These are phyloP conservation scores for Polydrusus pterygomalis DNA, from an alignment of 2,888 invertebrate species.

Conservation along the genomic window DNA sequence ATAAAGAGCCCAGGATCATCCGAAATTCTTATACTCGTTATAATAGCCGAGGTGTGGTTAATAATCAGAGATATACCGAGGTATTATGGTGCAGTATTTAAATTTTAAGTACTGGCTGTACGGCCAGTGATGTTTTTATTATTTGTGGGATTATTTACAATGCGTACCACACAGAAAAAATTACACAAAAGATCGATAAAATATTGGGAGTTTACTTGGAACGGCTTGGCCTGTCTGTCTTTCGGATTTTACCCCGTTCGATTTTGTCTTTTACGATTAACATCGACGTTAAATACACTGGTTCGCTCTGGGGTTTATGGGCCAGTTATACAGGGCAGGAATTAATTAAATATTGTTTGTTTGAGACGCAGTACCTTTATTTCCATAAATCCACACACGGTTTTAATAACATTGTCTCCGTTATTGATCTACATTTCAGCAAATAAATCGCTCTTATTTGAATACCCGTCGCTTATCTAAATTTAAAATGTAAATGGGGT, in stretches of 20 bases:
- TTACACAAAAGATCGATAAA: no score
- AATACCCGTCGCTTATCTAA: constrained; percentile 50
- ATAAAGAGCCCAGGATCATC: constrained; percentile 40
- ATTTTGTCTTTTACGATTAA: no score
- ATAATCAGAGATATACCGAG: constrained; percentile 34
- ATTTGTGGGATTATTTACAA: constrained; percentile 12
- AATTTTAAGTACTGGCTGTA: constrained; percentile 10
- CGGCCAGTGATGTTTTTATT: constrained; percentile 25
- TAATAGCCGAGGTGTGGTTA: constrained; percentile 43
- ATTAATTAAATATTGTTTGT: constrained; percentile 17
- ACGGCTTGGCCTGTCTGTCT: no score
- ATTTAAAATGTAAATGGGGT: constrained; percentile 53
- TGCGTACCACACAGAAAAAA: constrained; percentile 9
- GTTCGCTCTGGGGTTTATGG: no score
- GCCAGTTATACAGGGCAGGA: neutral
- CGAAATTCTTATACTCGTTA: constrained; percentile 34
- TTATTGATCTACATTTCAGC: constrained; percentile 51
- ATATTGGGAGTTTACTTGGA: no score
- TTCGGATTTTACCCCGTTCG: no score
- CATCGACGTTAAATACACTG: no score
- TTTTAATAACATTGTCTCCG: constrained; percentile 42
- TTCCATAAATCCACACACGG: constrained; percentile 37
- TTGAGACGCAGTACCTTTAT: constrained; percentile 23
- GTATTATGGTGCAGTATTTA: constrained; percentile 27
- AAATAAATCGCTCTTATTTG: constrained; percentile 52